Base-by-base conservation (phyloP, 2,797 vertebrate species). In the Microctenopoma stevenorrisi region DNA sequence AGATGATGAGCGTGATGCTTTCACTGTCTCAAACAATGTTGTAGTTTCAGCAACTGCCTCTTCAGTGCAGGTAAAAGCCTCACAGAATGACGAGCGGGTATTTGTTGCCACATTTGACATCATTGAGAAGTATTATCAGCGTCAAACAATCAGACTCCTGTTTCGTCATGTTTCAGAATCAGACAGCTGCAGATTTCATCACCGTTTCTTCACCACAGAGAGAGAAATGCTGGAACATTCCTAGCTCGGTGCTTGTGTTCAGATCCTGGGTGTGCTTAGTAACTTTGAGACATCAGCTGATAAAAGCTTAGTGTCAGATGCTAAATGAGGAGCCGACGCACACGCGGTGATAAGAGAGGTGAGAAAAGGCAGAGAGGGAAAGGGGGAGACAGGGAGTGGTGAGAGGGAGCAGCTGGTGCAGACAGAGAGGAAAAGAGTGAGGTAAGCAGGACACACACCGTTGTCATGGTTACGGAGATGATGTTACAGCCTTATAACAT, bases 381-480 rank as follows among this genome's bases (percentile, higher is more conserved):
- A 25, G 38, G 38, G 15, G 51, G 12, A 71, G 50, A 57, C 1
- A 30, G 47, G 53, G 63, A 65, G 67, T 6, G 30, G 22, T 12
- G 67, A 79, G 70, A 43, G 40, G 47, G 65, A 83, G 83, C 74
- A 89, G 80, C 79, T 86, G 83, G 26, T 76, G 42, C 64, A 72
- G 65, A 86, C 64, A 64, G 25, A 33, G 18, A 72, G 58, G 56
- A 53, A 46, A 60, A 65, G 62, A 64, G 57, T 57, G 26, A 64
- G 59, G 78, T 84, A 84, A 88, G 85, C 83, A 90, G 76, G 59
- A 64, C 28, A 64, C 68, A 76, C 74, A 60, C 30, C 0, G 76
- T 88, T 88, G 64, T 81, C 64, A 81, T 82, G 87, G 75, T 35
- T 35, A 86, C 85, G 26, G 15, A 68, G 59, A 88, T 87, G 64